These are phyloP conservation scores for Napeogenes inachia DNA, from an alignment of 2,888 invertebrate genomes.

Conservation along the genomic window DNA sequence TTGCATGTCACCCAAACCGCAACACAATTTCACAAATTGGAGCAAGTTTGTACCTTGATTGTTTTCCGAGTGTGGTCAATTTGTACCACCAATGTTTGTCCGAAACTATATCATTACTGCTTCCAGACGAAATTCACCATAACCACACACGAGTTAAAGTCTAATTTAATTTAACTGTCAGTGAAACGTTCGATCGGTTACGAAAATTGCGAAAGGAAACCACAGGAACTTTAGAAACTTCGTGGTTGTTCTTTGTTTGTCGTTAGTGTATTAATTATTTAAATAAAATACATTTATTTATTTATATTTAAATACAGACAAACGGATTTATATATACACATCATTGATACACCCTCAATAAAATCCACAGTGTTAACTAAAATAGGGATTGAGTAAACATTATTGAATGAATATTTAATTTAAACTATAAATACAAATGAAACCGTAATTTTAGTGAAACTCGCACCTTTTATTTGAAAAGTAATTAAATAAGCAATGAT, in stretches of 20 bases:
- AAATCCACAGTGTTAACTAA: background rate
- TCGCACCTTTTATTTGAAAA: conserved; percentile 24
- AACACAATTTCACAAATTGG: conserved; percentile 33
- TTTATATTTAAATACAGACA: too few relatives aligned
- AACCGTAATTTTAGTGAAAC: conserved; percentile 12
- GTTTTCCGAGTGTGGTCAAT: conserved; percentile 56
- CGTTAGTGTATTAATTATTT: too few relatives aligned
- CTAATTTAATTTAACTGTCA: conserved; percentile 24
- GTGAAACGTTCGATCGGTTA: conserved; percentile 16
- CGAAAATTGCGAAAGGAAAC: conserved; percentile 24
- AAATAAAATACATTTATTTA: too few relatives aligned
- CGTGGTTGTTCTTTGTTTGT: too few relatives aligned
- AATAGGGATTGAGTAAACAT: background rate
- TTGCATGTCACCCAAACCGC: conserved; percentile 17
- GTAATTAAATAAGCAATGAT: conserved; percentile 29
- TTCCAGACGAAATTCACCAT: conserved; percentile 20
- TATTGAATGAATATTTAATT: background rate
- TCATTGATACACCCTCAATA: too few relatives aligned
- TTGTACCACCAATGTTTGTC: conserved; percentile 37
- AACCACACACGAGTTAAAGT: conserved; percentile 20
- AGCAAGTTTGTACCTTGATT: conserved; percentile 50
- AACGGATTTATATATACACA: too few relatives aligned
- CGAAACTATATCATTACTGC: conserved; percentile 28
- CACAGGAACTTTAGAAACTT: conserved; percentile 4
- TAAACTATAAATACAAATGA: background rate